These are phyloP conservation scores for Lutjanus campechanus DNA, from an alignment of 2,797 vertebrate genomes.

Conservation along the genomic window DNA sequence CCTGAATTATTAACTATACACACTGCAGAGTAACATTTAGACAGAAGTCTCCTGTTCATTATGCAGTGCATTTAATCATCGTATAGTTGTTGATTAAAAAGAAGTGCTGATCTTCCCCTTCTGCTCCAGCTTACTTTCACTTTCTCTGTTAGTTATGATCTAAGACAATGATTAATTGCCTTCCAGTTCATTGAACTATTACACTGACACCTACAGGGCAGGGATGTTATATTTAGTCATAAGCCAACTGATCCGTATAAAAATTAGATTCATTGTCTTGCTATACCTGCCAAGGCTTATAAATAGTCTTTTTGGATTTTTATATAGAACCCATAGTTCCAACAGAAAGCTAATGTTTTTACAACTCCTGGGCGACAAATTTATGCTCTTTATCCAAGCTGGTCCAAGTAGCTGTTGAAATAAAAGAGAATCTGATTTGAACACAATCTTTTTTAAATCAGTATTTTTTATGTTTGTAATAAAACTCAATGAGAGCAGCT, in stretches of 20 bases:
- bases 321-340: conserved; percentile 16
- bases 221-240: conserved; percentile 62
- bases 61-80: conserved; percentile 50
- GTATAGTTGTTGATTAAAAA: conserved; percentile 51
- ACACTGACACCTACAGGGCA: conserved; percentile 62
- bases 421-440: conserved; percentile 3
- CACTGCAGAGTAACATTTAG: conserved; percentile 21
- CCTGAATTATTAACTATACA: conserved; percentile 17
- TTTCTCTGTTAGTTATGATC: conserved; percentile 50
- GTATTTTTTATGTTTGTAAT: conserved; percentile 1
- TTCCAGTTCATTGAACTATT: conserved; percentile 55
- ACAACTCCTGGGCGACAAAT: conserved; percentile 23
- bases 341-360: conserved; percentile 40
- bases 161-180: conserved; percentile 67
- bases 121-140: conserved; percentile 43
- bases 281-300: conserved; percentile 46
- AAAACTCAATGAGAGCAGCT: conserved; percentile 7
- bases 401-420: conserved; percentile 17
- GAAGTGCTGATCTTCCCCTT: conserved; percentile 51
- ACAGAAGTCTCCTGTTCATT: conserved; percentile 20
- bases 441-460: neutral
- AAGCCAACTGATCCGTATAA: conserved; percentile 54
- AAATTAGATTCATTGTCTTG: conserved; percentile 53
- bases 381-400: conserved; percentile 3
- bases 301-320: conserved; percentile 35